Base-by-base conservation (phyloP, 1,140 invertebrate genomes). In the Propsilocerus akamusi region DNA sequence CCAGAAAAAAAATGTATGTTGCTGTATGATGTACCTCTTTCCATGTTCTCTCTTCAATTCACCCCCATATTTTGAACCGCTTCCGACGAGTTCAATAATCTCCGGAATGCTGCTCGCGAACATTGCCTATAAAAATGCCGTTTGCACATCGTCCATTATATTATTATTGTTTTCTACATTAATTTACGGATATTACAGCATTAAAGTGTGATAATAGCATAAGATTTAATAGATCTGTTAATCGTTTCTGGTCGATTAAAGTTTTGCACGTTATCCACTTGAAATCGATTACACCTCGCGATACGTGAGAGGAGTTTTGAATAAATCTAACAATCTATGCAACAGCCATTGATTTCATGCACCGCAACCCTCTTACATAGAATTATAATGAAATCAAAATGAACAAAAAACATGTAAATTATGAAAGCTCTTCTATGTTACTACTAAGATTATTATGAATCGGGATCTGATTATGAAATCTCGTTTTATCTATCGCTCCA, bases 101-200 rank as follows among this genome's bases (percentile, higher is more conserved):
- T 96, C 91, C 67, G 91, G 92, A 77, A 96, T 93, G 81, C 88
- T 93, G 86, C 89, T 93, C 77, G 91, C 86, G 85, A 90, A 90
- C 77, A 90, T 88, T 77, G 86, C 86, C 86, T 89, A 85, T 68
- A 86, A 85, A 49, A 26, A 49, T 52, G 41, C 14, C 6, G 28
- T 30, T 30, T 52, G 34, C 28, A 46, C 46, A 41, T 47, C 12
- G 46, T 25, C 28, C 22, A 48, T 30, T 49, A 46, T 14, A 24
- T 41, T 47, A 34, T 37, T 22, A 24, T 50, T 4, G 17, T 28
- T 26, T 28, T 22, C 17, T 6, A 50, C 32, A 49, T 30, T 49
- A 49, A 51, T n/a, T n/a, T n/a, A n/a, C n/a, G n/a, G n/a, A n/a
- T n/a, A n/a, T n/a, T n/a, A n/a, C n/a, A n/a, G n/a, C n/a, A n/a